Evolutionary conservation across 1,140 invertebrate species (phyloP).

Genomic region (Neelides sp.): DNA sequence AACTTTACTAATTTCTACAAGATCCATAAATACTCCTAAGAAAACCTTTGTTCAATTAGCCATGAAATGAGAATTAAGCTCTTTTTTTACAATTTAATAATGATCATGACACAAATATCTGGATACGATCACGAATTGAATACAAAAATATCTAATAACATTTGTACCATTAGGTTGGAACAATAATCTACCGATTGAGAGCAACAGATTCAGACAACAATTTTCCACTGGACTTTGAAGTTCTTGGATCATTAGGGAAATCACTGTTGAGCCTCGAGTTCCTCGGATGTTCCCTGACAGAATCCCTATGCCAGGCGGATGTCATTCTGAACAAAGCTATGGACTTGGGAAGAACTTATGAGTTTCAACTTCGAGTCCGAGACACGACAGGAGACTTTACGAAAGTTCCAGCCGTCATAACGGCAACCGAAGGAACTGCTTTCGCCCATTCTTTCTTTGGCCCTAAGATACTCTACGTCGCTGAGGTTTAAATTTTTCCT

Average conservation of each 20-base stretch:
- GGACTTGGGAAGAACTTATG: conserved; percentile 62
- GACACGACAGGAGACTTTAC: conserved; percentile 63
- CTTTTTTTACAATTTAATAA: too few relatives aligned
- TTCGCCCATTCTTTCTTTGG: conserved; percentile 59
- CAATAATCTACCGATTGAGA: conserved; percentile 69
- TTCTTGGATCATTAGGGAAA: conserved; percentile 42
- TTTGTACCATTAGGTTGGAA: too few relatives aligned
- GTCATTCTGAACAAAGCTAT: conserved; percentile 58
- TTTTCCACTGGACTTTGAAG: conserved; percentile 67
- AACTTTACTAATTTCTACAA: too few relatives aligned
- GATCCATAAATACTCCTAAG: too few relatives aligned
- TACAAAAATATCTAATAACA: too few relatives aligned
- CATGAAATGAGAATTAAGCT: too few relatives aligned
- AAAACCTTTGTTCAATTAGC: too few relatives aligned
- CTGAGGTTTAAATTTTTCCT: conserved; percentile 28
- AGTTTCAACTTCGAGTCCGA: conserved; percentile 55
- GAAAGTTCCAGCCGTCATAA: conserved; percentile 63
- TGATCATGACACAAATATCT: too few relatives aligned
- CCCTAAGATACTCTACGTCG: conserved; percentile 21
- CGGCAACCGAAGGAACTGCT: conserved; percentile 65
- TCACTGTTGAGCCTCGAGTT: conserved; percentile 21
- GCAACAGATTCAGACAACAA: conserved; percentile 75
- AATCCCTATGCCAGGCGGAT: conserved; percentile 45
- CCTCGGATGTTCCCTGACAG: conserved; percentile 19
- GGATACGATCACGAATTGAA: too few relatives aligned